Percentiles rank a stretch among this genome's conserved stretches.
Evolutionary conservation across 2,888 invertebrate genomes (phyloP).

Genomic region (Eutolmus rufibarbis): DNA sequence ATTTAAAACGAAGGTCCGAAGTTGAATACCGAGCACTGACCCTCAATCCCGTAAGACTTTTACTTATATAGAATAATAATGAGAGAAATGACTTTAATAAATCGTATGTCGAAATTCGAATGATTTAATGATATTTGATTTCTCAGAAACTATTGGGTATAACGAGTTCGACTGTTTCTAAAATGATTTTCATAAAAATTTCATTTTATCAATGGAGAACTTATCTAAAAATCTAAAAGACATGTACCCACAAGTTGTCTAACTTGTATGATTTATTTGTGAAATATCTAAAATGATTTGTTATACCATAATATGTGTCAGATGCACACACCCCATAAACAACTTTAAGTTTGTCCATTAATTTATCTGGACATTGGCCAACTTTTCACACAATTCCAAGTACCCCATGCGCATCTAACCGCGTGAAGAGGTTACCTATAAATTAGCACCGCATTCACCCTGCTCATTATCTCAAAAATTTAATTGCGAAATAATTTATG

Average conservation of each 20-base stretch:
- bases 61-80: no score
- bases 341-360: not conserved
- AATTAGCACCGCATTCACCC: not conserved
- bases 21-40: no score
- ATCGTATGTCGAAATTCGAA: no score
- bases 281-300: not conserved
- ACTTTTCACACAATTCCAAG: not conserved
- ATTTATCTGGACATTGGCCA: not conserved
- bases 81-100: no score
- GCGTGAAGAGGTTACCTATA: not conserved
- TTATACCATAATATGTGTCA: not conserved
- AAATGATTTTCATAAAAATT: no score
- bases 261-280: not conserved
- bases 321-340: not conserved
- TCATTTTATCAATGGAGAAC: not conserved
- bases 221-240: not conserved
- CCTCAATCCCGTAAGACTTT: no score
- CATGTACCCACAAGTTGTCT: not conserved
- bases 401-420: not conserved
- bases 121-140: no score
- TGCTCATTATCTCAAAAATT: constrained; percentile 14
- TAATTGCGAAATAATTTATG: constrained; percentile 15
- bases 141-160: no score
- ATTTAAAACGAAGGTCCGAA: no score
- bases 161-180: no score